Evolutionary conservation across 2,797 vertebrate genomes (phyloP), one percentile per base, ranked within the genome.

Genomic region (Pangasius djambal): DNA sequence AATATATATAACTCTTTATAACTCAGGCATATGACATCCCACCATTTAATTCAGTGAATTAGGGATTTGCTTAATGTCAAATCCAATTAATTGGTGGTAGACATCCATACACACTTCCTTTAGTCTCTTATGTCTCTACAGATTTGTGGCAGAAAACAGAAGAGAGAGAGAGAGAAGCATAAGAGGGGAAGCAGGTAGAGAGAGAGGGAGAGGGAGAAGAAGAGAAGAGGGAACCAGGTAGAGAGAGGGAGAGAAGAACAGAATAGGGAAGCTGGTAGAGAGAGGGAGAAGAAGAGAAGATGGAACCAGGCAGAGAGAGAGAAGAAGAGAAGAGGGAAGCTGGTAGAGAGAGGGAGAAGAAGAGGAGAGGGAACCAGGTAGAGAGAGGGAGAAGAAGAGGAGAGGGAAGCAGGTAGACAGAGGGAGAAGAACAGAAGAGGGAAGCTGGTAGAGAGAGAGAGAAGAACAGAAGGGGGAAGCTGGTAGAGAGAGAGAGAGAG

Each of bases 111-210:
- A 70, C 87, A 74, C 40, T 25, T 88, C n/a, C 81, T 90, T 89
- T 70, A 83, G 88, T 90, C 87, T 85, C 86, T 86, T 63, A 44
- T 48, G 87, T 74, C 57, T 81, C 61, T 78, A 74, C 69, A 87
- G 72, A 77, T 77, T 48, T 77, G 74, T 50, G 48, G 25, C 75
- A 52, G 75, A 31, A 50, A 50, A 77, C 22, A 74, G 85, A 70
- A n/a, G 44, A 18, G 75, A 3, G 5, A 25, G n/a, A 20, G 7
- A 22, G 37, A 74, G 20, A 22, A 25, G 20, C 31, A 78, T n/a
- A 83, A 81, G 55, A 4, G 40, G 40, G 87, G 3, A 79, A 20
- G 1, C 8, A 16, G 44, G 9, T 4, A 13, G 22, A 15, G 72
- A 6, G 28, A 18, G 16, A 1, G 34, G 37, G 67, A 34, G 20